Evolutionary conservation across 2,888 invertebrate species (phyloP), one percentile per base, ranked within the genome.

Genomic region (Megamerina dolium): DNA sequence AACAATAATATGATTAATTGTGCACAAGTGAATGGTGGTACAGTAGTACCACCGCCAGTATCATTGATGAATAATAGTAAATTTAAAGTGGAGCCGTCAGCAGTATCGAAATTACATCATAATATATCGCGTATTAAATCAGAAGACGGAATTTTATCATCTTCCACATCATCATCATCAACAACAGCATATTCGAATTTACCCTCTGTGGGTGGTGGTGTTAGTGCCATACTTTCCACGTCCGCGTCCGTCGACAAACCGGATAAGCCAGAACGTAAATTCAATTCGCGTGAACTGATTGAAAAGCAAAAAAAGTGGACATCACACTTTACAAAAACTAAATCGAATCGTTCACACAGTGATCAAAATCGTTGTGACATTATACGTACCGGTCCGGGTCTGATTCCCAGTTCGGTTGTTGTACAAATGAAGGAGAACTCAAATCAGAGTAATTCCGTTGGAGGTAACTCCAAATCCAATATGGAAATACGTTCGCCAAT

Each of bases 301-400:
- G 90, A 89, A 70, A 88, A 90, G 61, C 91, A 90, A 65, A 83
- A 85, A 64, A 92, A 91, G 73, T 92, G 90, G 91, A 90, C 90
- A 21, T 86, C 88, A 48, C 90, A 89, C 72, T 92, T 90, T 68
- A 85, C 85, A 46, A 88, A 87, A 74, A 78, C 84, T 38, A 80
- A 84, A 54, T 77, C 82, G 5, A 56, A 74, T 52, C 74, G 80
- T 44, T 77, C 76, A 48, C 78, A 79, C 56, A 80, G 81, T 59
- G 82, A 82, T 68, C 79, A 79, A 9, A 80, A 79, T 64, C 78
- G 72, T 19, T 72, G 72, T 54, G 72, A 72, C 49, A 72, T 72
- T 18, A 72, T 72, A 51, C 64, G 72, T 37, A 69, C 70, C 2
- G 72, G 76, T 48, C 75, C 75, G 19, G 75, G 80, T 47, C 59